Evolutionary conservation across 2,113 vertebrate genomes (phyloP).

Genomic region (Scalopus aquaticus): DNA sequence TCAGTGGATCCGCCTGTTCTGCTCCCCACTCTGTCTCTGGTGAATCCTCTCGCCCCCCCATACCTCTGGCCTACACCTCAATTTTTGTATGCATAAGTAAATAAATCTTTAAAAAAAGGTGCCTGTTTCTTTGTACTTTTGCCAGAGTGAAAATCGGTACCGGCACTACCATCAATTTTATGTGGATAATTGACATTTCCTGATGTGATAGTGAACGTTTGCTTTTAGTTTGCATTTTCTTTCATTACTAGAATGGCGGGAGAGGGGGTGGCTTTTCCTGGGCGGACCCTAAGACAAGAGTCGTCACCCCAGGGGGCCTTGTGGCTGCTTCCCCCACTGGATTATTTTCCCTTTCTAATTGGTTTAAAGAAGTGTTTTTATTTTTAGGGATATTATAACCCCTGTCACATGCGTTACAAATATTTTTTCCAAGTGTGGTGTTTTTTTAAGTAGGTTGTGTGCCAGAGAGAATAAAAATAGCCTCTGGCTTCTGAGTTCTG

Average conservation of each 20-base stretch:
- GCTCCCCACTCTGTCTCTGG: too few species aligned
- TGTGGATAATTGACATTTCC: neutral
- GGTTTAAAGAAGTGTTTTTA: neutral
- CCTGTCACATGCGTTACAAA: neutral
- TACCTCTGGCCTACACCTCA: too few species aligned
- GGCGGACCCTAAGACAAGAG: too few species aligned
- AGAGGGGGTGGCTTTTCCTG: too few species aligned
- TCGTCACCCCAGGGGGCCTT: too few species aligned
- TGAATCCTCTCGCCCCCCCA: too few species aligned
- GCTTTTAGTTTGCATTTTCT: neutral
- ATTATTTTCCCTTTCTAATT: neutral
- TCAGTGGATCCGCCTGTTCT: too few species aligned
- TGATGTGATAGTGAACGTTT: neutral
- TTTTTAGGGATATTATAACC: neutral
- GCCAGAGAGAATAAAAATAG: conserved; percentile 21
- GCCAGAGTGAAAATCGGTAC: neutral
- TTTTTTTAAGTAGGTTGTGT: conserved; percentile 25
- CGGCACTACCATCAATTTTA: neutral
- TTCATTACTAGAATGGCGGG: neutral
- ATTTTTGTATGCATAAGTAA: too few species aligned
- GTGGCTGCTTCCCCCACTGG: neutral
- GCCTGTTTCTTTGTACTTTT: neutral
- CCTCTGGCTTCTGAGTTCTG: neutral
- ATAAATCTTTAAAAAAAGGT: too few species aligned
- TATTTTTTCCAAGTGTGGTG: neutral